Percentiles rank a stretch among this genome's conserved stretches.
Evolutionary conservation across 1,140 invertebrate species (phyloP).

Genomic region (Zaprionus vittiger): DNA sequence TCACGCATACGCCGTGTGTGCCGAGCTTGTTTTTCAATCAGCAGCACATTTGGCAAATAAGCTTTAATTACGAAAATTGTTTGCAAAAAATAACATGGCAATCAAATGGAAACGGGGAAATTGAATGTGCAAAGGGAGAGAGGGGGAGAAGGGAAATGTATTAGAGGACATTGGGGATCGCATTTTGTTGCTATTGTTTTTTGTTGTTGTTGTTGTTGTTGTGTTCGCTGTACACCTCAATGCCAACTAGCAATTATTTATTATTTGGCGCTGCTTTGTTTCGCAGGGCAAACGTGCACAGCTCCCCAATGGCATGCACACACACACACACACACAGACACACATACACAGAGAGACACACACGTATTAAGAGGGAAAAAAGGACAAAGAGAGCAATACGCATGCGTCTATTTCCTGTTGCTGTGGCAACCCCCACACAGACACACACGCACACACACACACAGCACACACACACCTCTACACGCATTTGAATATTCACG

Average conservation of each 20-base stretch:
- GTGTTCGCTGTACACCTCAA: slow-evolving; percentile 61
- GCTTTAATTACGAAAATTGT: slow-evolving; percentile 70
- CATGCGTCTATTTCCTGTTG: slow-evolving; percentile 81
- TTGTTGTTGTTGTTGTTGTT: slow-evolving; percentile 12
- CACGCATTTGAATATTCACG: slow-evolving; percentile 77
- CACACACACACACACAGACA: slow-evolving; percentile 36
- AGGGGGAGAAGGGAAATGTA: not conserved
- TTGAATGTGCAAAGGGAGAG: not conserved
- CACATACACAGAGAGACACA: slow-evolving; percentile 25
- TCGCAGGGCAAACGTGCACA: slow-evolving; percentile 63
- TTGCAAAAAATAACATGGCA: slow-evolving; percentile 53
- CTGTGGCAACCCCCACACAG: slow-evolving; percentile 76
- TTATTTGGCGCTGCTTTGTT: slow-evolving; percentile 81
- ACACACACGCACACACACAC: slow-evolving; percentile 44
- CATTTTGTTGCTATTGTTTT: slow-evolving; percentile 12
- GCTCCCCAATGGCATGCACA: slow-evolving; percentile 30
- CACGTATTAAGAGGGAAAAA: slow-evolving; percentile 40
- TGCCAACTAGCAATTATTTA: slow-evolving; percentile 81
- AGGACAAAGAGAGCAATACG: slow-evolving; percentile 53
- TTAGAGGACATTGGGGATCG: slow-evolving; percentile 26
- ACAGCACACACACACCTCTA: slow-evolving; percentile 17
- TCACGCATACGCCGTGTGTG: slow-evolving; percentile 64
- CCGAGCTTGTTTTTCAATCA: slow-evolving; percentile 52
- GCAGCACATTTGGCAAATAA: slow-evolving; percentile 36
- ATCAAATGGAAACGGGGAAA: slow-evolving; percentile 1